Evolutionary conservation across 2,797 vertebrate genomes (phyloP), one percentile per base, ranked within the genome.

Genomic region (Taeniopygia guttata): DNA sequence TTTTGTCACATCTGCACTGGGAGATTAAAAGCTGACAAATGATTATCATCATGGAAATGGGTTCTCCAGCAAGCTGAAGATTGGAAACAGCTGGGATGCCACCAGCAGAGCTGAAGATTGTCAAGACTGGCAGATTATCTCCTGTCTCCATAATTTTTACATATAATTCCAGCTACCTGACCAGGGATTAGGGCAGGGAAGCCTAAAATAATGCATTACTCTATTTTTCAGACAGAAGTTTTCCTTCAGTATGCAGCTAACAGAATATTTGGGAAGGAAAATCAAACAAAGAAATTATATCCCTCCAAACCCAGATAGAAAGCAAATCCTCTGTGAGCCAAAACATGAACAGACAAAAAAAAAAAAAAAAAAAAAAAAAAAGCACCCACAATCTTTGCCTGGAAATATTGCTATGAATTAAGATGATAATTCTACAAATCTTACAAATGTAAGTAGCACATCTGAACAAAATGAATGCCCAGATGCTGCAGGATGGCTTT

Each of bases 1-100:
- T 87, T 95, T 77, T 92, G 95, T 88, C 89, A 87, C 76, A 78
- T 94, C 91, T 93, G 69, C 87, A 76, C 55, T 18, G 64, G 45
- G 66, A 89, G 84, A 94, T 93, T 89, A 96, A 87, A 93, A 95
- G 76, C 79, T 92, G 91, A 81, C 84, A 90, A 93, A 95, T 40
- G 13, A 86, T 95, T 81, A 85, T 69, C 76, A 55, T 67, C 62
- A 32, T 81, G 73, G 93, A 91, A 96, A 89, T 93, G 66, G 75
- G 16, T 26, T 94, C 56, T 72, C 32, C 48, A 76, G 67, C 45
- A 60, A 90, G 83, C 51, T 56, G 69, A 78, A 74, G 92, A 94
- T 7, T 76, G 70, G 64, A 42, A 81, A 14, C 52, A 67, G 90
- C 82, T 94, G 82, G 55, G 73, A 85, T 0, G 0, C 8, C 64